phyloP scores from a whole-genome alignment of 2,888 invertebrate species.

The Hirtodrosophila duncani region DNA sequence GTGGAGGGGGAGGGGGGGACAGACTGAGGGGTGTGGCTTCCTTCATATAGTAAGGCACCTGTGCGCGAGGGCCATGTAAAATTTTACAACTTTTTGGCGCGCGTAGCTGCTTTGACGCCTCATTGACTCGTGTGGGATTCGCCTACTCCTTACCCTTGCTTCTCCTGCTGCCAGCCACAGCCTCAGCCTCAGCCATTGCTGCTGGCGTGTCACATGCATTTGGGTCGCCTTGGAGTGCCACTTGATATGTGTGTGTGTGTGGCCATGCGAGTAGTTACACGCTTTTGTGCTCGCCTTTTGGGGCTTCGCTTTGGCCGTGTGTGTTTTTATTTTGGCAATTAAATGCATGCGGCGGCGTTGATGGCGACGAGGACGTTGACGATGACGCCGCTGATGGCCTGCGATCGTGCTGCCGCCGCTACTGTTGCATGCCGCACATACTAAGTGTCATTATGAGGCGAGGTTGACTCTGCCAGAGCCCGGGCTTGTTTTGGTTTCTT shows the following conservation, averaged over 20 bases:
- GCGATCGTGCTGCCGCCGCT: constrained; percentile 34
- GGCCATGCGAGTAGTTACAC: constrained; percentile 43
- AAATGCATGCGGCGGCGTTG: constrained; percentile 75
- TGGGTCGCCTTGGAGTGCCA: constrained; percentile 59
- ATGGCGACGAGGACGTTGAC: constrained; percentile 62
- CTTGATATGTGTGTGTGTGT: constrained; percentile 39
- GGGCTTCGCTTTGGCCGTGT: constrained; percentile 37
- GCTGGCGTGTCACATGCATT: constrained; percentile 68
- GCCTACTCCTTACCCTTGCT: constrained; percentile 8
- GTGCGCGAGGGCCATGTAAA: constrained; percentile 58
- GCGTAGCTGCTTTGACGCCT: constrained; percentile 69
- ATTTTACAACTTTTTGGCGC: constrained; percentile 71
- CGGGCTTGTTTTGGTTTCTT: constrained; percentile 5
- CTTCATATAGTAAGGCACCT: constrained; percentile 41
- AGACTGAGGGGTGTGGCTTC: constrained; percentile 2
- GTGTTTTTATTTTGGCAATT: constrained; percentile 75
- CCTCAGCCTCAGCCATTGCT: neutral
- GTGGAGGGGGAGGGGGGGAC: neutral
- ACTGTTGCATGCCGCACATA: constrained; percentile 76
- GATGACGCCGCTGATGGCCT: constrained; percentile 55
- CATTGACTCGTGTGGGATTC: constrained; percentile 67
- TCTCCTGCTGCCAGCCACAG: neutral
- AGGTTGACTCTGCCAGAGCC: constrained; percentile 39
- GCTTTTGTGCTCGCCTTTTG: constrained; percentile 54
- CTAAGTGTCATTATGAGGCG: constrained; percentile 76